phyloP scores from a whole-genome alignment of 2,797 vertebrate species.

The Pipistrellus kuhlii region DNA sequence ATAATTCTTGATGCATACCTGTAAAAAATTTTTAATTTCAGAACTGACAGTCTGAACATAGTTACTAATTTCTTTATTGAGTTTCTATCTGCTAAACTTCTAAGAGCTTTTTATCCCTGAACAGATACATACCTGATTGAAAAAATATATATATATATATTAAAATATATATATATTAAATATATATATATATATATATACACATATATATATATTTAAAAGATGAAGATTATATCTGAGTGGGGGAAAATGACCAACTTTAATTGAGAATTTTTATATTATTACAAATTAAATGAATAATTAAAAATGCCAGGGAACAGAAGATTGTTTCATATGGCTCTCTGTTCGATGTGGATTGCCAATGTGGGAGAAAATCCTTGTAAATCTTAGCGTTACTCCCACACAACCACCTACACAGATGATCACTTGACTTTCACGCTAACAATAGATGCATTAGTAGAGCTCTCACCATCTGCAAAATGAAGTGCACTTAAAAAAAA shows the following conservation, averaged over 20 bases:
- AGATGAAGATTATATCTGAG: conserved; percentile 63
- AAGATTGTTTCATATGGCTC: conserved; percentile 86
- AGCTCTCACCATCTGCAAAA: conserved; percentile 89
- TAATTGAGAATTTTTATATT: conserved; percentile 82
- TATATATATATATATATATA: not conserved
- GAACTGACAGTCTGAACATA: conserved; percentile 71
- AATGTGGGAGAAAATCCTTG: conserved; percentile 89
- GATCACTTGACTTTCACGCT: conserved; percentile 89
- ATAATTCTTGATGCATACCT: conserved; percentile 66
- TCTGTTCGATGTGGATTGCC: conserved; percentile 86
- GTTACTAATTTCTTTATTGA: conserved; percentile 71
- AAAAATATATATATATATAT: conserved; percentile 24
- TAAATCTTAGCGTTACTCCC: conserved; percentile 89
- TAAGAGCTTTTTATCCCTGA: not conserved
- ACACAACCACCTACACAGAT: conserved; percentile 89
- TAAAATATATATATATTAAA: not conserved
- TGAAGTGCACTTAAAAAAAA: conserved; percentile 85
- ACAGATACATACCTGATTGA: conserved; percentile 52
- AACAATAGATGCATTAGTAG: conserved; percentile 89
- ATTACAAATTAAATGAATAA: conserved; percentile 85
- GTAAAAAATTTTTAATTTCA: conserved; percentile 72
- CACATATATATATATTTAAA: not conserved
- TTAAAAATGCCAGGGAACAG: conserved; percentile 86
- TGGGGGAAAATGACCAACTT: conserved; percentile 78
- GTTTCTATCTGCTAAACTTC: conserved; percentile 74